Base-by-base conservation (phyloP, 2,888 invertebrate species). In the Sceliomorpha sp. region DNA sequence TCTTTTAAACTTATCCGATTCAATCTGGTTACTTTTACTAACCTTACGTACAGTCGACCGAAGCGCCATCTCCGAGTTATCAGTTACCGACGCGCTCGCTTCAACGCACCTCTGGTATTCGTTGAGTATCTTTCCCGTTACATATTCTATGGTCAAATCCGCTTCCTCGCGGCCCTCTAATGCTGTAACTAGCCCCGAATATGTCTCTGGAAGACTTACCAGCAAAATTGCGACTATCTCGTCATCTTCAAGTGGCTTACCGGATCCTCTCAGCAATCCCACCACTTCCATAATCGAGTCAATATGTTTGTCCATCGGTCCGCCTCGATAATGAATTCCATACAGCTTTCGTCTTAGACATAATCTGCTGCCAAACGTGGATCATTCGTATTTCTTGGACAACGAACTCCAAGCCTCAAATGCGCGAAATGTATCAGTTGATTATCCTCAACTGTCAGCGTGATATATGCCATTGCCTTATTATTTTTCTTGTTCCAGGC, bases 81-180 rank as follows among this genome's bases (percentile, higher is more conserved):
- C 4, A 1, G 5, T 10, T 29, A 37, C n/a, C 34, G 40, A 29
- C 1, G 5, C 10, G 13, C 12, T 8, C 6, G 53, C n/a, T 34
- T 55, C 53, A 8, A 7, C 9, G 4, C 68, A 29, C 10, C 68
- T 47, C 24, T 55, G 47, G 15, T 69, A 66, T 8, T 77, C 75
- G 29, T 75, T 74, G 2, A 77, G 24, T 3, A 75, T 39, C 48
- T 72, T 72, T 5, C 72, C 69, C 24, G 62, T 70, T 0, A 72
- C 73, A 5, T 64, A 51, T n/a, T 55, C 63, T 7, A 72, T 14
- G 1, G 69, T 72, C 1, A 74, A 34, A 20, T 74, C 70, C 1
- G 6, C 27, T 29, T 71, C 70, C 7, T 69, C 36, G 42, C 72
- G 56, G 1, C 63, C 70, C 48, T 74, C 71, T 4, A 73, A 34